Conservation (phyloP, 2,113 vertebrate species). For the Eidolon helvum region DNA sequence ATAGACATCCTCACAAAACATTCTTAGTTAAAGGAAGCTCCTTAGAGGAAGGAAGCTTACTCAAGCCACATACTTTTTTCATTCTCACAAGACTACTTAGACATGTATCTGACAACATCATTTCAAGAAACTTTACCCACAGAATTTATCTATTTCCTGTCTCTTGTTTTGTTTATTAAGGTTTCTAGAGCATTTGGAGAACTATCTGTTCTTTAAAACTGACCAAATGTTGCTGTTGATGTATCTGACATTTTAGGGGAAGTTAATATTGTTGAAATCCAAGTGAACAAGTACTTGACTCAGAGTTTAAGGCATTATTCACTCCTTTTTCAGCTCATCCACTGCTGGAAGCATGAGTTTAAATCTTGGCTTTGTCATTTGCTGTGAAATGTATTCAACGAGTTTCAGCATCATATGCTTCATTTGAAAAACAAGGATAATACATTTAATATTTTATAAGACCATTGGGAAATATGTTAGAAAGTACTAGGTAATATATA, state of each 20-base stretch:
- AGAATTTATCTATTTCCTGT: not conserved
- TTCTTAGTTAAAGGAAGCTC: not conserved
- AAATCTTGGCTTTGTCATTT: not conserved
- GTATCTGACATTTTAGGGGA: not conserved
- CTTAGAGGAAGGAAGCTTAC: not conserved
- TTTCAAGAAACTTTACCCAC: not conserved
- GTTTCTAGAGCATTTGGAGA: not conserved
- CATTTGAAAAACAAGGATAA: not conserved
- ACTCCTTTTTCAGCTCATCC: not conserved
- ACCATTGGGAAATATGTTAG: not conserved
- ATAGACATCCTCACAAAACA: not conserved
- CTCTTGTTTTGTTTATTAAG: not conserved
- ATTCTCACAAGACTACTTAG: not conserved
- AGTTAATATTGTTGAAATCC: not conserved
- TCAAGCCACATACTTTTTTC: not conserved
- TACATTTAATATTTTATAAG: not conserved
- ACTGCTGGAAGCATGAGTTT: not conserved
- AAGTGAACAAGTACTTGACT: not conserved
- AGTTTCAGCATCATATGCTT: not conserved
- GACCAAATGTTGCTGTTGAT: not conserved
- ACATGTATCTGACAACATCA: not conserved
- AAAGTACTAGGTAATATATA: not conserved
- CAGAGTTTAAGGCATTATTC: not conserved
- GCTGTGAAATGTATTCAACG: not conserved
- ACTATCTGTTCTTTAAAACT: not conserved